A percentile compares a stretch with the other conserved stretches of the same genome.
phyloP scores from a whole-genome alignment of 2,888 invertebrate genomes.

The Agonopterix arenella region DNA sequence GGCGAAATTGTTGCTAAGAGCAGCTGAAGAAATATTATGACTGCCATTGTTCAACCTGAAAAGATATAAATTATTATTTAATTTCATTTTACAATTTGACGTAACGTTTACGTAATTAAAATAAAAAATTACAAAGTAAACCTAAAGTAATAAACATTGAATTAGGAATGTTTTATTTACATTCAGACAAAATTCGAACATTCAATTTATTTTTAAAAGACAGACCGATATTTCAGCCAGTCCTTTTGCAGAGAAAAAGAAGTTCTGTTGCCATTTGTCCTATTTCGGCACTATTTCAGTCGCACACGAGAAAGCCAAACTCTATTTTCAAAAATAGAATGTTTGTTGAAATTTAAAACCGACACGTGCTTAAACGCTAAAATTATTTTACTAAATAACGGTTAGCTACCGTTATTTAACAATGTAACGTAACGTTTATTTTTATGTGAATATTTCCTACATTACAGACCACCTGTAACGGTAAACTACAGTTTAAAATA shows the following conservation, averaged over 20 bases:
- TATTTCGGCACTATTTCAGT: conserved; percentile 11
- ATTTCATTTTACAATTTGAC: no score
- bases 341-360: conserved; percentile 29
- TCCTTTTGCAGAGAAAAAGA: neutral
- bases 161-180: no score
- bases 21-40: conserved; percentile 29
- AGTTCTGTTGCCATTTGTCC: conserved; percentile 3
- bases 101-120: no score
- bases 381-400: conserved; percentile 27
- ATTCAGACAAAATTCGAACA: no score
- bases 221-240: no score
- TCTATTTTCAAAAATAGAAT: conserved; percentile 30
- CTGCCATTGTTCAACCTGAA: conserved; percentile 25
- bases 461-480: no score
- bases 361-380: conserved; percentile 38
- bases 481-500: no score
- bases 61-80: no score
- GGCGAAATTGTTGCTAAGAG: conserved; percentile 29
- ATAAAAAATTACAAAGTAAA: no score
- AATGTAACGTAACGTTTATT: neutral
- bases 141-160: no score
- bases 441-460: no score
- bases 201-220: no score
- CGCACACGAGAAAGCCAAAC: conserved; percentile 19
- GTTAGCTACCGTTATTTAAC: conserved; percentile 13